Base-by-base conservation (phyloP, 2,888 invertebrate species). In the Mechanitis mazaeus region DNA sequence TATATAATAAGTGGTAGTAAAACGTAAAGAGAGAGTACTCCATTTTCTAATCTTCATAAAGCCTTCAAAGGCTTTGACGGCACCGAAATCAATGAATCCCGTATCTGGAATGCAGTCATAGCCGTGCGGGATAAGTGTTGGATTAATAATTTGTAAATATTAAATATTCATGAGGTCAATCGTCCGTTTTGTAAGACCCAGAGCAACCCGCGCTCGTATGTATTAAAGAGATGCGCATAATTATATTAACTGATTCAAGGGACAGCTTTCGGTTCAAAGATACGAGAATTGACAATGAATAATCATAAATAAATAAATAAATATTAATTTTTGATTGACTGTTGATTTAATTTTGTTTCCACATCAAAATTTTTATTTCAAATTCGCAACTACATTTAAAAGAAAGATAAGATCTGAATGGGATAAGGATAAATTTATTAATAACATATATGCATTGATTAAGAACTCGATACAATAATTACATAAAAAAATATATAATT, bases 141-240 rank as follows among this genome's bases (percentile, higher is more conserved):
- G 86, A 87, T 87, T 87, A 86, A 88, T 87, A 89, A 88, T 86
- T 87, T 88, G 87, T 88, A 84, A 87, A 88, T 87, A 88, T 87
- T 88, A 87, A 83, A 88, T 89, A 88, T 89, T 88, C 88, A 89
- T 88, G 87, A 89, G 85, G 87, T 85, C 87, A 87, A 84, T 81
- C 81, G 77, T 82, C 84, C 80, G 77, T 83, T 85, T 87, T 84
- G 79, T 83, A 84, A 79, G 78, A 75, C 77, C 72, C 71, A 79
- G 77, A 83, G 81, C 80, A 78, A 75, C 78, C 76, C 76, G 82
- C 76, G 78, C 80, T 81, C 77, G 76, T 85, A 84, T 87, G 83
- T 85, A 85, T 85, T 83, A 86, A 84, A 83, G 82, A 86, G 84
- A 84, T 80, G 81, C 78, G 81, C 68, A 78, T 87, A 83, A 87